phyloP scores from a whole-genome alignment of 2,797 vertebrate species.

The Morus bassanus region DNA sequence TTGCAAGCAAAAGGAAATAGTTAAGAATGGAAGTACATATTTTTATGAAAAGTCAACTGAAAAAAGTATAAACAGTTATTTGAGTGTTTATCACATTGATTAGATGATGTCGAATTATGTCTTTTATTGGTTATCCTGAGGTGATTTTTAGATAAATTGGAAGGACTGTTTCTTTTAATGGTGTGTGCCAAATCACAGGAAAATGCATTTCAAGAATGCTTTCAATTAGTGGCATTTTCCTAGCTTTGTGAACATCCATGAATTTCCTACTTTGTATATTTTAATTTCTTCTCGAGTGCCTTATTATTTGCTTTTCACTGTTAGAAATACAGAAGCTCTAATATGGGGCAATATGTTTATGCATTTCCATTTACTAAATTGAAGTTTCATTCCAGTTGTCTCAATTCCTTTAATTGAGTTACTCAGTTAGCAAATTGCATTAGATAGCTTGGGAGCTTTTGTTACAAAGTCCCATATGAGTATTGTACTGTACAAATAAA shows the following conservation, averaged over 20 bases:
- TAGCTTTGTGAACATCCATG: not conserved
- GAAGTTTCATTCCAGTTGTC: not conserved
- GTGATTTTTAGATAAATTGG: not conserved
- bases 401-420: not conserved
- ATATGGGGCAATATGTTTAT: not conserved
- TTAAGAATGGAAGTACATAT: not conserved
- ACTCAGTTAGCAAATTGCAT: not conserved
- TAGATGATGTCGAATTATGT: not conserved
- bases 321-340: not conserved
- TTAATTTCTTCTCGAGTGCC: not conserved
- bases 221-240: not conserved
- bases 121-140: not conserved
- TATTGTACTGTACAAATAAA: not conserved
- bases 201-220: not conserved
- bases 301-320: not conserved
- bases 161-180: not conserved
- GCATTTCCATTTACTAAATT: not conserved
- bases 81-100: not conserved
- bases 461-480: not conserved
- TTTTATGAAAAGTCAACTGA: not conserved
- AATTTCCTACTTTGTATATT: not conserved
- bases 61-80: not conserved
- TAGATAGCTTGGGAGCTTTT: not conserved
- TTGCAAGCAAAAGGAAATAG: not conserved
- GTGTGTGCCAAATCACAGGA: not conserved